Conservation (phyloP, 2,888 invertebrate genomes). For the Eucera pruinosa region DNA sequence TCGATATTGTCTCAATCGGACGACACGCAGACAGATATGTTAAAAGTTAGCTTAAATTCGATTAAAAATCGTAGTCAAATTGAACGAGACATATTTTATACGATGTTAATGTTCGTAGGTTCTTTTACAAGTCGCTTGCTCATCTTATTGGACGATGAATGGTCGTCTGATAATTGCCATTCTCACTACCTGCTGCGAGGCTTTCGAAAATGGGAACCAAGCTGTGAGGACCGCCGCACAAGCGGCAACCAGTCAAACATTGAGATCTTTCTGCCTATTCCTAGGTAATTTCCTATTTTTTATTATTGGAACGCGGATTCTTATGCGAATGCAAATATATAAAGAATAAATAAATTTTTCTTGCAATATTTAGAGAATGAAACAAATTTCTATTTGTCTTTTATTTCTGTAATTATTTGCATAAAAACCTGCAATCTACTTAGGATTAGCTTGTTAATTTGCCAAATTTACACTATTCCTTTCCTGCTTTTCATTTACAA, state of each 20-base stretch:
- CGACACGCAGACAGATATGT: constrained; percentile 91
- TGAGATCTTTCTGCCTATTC: constrained; percentile 93
- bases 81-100: neutral
- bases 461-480: too few relatives aligned
- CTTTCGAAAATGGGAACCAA: constrained; percentile 91
- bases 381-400: too few relatives aligned
- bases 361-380: too few relatives aligned
- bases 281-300: constrained; percentile 86
- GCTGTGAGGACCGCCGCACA: constrained; percentile 94
- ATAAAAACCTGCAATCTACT: too few relatives aligned
- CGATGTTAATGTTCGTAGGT: constrained; percentile 84
- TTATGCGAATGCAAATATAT: too few relatives aligned
- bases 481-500: too few relatives aligned
- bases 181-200: constrained; percentile 93
- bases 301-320: neutral
- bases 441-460: too few relatives aligned
- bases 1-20: constrained; percentile 92
- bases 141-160: constrained; percentile 95
- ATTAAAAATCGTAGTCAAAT: neutral
- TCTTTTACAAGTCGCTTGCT: constrained; percentile 94
- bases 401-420: too few relatives aligned
- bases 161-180: constrained; percentile 95
- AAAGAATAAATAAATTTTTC: too few relatives aligned
- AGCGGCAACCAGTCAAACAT: constrained; percentile 95
- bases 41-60: constrained; percentile 86